Evolutionary conservation across 92 coral and sea anemone genomes (phyloP), one percentile per base, ranked within the genome.

Genomic region (Actinernus sp.): DNA sequence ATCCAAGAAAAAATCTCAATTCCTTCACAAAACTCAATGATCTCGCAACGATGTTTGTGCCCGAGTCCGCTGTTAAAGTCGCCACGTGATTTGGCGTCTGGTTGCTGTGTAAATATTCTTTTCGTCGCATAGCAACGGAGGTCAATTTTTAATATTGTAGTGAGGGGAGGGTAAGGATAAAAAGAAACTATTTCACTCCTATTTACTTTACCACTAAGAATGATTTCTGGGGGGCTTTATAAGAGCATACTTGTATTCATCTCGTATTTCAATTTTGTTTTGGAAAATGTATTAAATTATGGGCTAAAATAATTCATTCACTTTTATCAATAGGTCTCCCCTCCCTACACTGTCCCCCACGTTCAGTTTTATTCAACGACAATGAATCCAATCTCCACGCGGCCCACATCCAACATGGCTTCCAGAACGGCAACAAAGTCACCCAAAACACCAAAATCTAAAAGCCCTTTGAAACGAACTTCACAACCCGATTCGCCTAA

Each of bases 51-150:
- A 14, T 36, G 41, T 36, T 36, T 36, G 8, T 36, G 41, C n/a
- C n/a, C n/a, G n/a, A n/a, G n/a, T n/a, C n/a, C n/a, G n/a, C n/a
- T n/a, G n/a, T n/a, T n/a, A n/a, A n/a, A n/a, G n/a, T n/a, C n/a
- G n/a, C n/a, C n/a, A n/a, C n/a, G n/a, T n/a, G n/a, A n/a, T n/a
- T 55, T 25, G 36, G 56, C 66, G 45, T 57, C 57, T 18, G 52
- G 91, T 85, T 85, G 91, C 91, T 78, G 79, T 57, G 77, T 57
- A 79, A 85, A 85, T 74, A 78, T 30, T 39, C 29, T 34, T 0
- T 6, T n/a, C 59, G 83, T 74, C 73, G 63, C 91, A 50, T 23
- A 44, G 91, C 79, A 76, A 84, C 90, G 27, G 7, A 13, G 8
- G 46, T 11, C 19, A 19, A 0, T 45, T 31, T n/a, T 31, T 8